Base-by-base conservation (phyloP, 2,888 invertebrate genomes). In the Toxonevra muliebris region DNA sequence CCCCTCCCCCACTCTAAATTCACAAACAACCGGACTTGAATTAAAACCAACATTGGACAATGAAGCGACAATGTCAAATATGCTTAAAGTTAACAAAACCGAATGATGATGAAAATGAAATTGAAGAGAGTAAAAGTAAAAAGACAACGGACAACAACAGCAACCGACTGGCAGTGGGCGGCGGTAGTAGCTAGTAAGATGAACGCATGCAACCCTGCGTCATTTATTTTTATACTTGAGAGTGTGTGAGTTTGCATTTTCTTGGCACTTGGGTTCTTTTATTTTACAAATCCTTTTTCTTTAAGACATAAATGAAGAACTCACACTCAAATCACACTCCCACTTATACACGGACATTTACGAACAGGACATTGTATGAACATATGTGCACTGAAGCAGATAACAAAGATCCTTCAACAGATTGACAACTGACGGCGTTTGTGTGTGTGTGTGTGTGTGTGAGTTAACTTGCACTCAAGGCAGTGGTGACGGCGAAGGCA, bases 401-500 rank as follows among this genome's bases (percentile, higher is more conserved):
- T 80, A 81, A 81, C 79, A 80, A 81, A 82, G 80, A 80, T 80
- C 77, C 81, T 79, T 81, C 75, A 78, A 77, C 74, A 76, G 79
- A 80, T 80, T 81, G 80, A 71, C 71, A 71, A 66, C 65, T 69
- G 60, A 54, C 65, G 52, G 48, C 15, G 48, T 15, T 4, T 48
- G 15, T 45, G 45, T 45, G 45, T 45, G 45, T 1, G 45, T n/a
- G n/a, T 45, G 45, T 45, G 45, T 45, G 45, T 1, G 45, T 5
- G 48, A 15, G n/a, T 48, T 10, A 13, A 48, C 15, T 13, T 48
- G 48, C 10, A n/a, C 5, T 15, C 48, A 48, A 48, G n/a, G 15
- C 48, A 15, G 3, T 11, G 48, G 30, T 7, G 30, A 7, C 30
- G 7, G 30, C 30, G 30, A 7, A 2, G 30, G 30, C 30, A 30